Evolutionary conservation across 2,797 vertebrate species (phyloP), one percentile per base, ranked within the genome.

Genomic region (Megalops cyprinoides): DNA sequence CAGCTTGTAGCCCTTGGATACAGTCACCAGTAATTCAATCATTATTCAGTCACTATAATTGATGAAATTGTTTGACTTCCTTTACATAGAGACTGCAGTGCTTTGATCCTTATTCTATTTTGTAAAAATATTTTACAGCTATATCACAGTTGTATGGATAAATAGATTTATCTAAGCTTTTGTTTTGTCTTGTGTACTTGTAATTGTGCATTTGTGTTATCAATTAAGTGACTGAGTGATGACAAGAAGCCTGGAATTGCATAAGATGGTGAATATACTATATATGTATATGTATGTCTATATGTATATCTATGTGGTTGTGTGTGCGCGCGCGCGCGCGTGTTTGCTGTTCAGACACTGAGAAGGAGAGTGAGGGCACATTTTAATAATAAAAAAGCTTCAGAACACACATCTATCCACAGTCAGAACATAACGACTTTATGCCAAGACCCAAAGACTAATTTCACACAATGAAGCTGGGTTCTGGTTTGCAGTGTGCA

Each of bases 381-480:
- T 39, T 39, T 28, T 48, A 31, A 18, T 25, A 34, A 42, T 31
- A 20, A 51, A 23, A 31, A 0, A 34, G 77, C 48, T 55, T 4
- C 28, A 39, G 20, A 20, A 39, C 28, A 73, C 83, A 86, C 86
- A 79, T 85, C 78, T 78, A 84, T 87, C 87, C 81, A 79, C 82
- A 84, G 81, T 84, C 82, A 83, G 87, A 90, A 89, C 86, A 88
- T 84, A 89, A 93, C 85, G 85, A 83, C 82, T 85, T 90, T 85
- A 87, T 91, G 92, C 90, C 92, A 91, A 83, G 82, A 87, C 74
- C 46, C 74, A 1, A 80, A 86, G 83, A 80, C 84, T 87, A 83
- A 90, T 89, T 92, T 91, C 87, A 89, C 90, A 91, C 91, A 90
- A 91, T 88, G 85, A 81, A 81, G 49, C 1, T 7, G n/a, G 82